Evolutionary conservation across 2,888 invertebrate species (phyloP), one percentile per base, ranked within the genome.

Genomic region (Idaea biselata): DNA sequence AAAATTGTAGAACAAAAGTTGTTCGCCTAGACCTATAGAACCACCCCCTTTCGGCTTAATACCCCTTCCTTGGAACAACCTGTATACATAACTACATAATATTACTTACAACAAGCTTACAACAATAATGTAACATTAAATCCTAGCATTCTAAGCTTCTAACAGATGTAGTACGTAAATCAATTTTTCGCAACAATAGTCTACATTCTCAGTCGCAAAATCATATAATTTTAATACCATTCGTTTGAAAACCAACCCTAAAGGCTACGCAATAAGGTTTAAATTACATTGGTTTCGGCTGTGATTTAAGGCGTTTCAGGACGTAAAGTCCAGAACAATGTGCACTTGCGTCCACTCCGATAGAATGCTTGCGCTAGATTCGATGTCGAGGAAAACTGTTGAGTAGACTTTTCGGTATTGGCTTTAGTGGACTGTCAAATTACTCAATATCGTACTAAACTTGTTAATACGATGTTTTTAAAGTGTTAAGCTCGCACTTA

Each of bases 161-260:
- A 86, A 88, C 86, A 88, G 88, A 89, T 89, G 89, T 86, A 80
- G 81, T 83, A 80, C 88, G 86, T 91, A 91, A 91, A 91, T 91
- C 89, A 91, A 89, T 91, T 91, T 90, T 90, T 89, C 90, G 90
- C 90, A 91, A 91, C 88, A 89, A 89, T 86, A 75, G 81, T 63
- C 64, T 63, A 67, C 60, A 64, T 44, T 62, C 69, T 68, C 53
- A 65, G 44, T 62, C 31, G 32, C 65, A 68, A 69, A 60, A 67
- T 8, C 67, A 1, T 68, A 81, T 72, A 66, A 60, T 6, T 33
- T 33, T 18, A 6, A 0, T 6, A 6, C 1, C 14, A 1, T 18
- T 18, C 60, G 72, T 58, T 44, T 16, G 1, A 76, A 72, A 66
- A 54, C 54, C 16, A 65, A 71, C 75, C 71, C 68, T 73, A 74